These are phyloP conservation scores for Ostrea edulis DNA, from an alignment of 1,140 invertebrate genomes.

Conservation along the genomic window DNA sequence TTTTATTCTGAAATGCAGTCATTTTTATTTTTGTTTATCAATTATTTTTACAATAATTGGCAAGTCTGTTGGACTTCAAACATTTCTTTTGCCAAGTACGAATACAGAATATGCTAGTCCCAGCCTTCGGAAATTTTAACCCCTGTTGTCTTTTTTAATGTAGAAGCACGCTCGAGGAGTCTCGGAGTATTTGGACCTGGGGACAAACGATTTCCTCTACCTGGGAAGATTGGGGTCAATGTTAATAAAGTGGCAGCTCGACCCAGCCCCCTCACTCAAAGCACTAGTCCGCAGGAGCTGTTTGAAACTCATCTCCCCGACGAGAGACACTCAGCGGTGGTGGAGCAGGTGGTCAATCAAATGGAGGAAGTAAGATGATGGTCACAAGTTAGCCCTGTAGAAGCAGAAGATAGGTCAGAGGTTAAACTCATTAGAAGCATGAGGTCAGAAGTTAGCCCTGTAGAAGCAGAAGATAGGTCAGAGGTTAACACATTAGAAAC, in stretches of 20 bases:
- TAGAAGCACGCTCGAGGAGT: conserved; percentile 43
- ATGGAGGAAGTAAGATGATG: conserved; percentile 52
- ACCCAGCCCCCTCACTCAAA: neutral
- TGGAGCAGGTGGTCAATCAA: conserved; percentile 58
- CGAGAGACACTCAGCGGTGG: conserved; percentile 57
- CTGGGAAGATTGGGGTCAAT: conserved; percentile 83
- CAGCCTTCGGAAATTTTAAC: neutral
- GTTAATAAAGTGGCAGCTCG: neutral
- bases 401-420: too few relatives aligned
- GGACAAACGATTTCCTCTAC: conserved; percentile 86
- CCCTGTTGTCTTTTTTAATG: neutral
- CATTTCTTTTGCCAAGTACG: too few relatives aligned
- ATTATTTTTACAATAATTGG: too few relatives aligned
- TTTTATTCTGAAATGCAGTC: too few relatives aligned
- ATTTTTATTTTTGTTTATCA: too few relatives aligned
- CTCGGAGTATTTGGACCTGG: conserved; percentile 81
- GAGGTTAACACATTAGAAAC: too few relatives aligned
- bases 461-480: too few relatives aligned
- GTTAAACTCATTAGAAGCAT: too few relatives aligned
- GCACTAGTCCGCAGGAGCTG: conserved; percentile 27
- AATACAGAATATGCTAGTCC: too few relatives aligned
- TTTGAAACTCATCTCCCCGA: conserved; percentile 59
- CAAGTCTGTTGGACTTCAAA: too few relatives aligned
- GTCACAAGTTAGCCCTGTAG: neutral
- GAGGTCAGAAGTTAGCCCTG: too few relatives aligned